Percentiles rank a stretch among this genome's conserved stretches.
phyloP scores from a whole-genome alignment of 2,888 invertebrate species.

The Melipona beecheii region DNA sequence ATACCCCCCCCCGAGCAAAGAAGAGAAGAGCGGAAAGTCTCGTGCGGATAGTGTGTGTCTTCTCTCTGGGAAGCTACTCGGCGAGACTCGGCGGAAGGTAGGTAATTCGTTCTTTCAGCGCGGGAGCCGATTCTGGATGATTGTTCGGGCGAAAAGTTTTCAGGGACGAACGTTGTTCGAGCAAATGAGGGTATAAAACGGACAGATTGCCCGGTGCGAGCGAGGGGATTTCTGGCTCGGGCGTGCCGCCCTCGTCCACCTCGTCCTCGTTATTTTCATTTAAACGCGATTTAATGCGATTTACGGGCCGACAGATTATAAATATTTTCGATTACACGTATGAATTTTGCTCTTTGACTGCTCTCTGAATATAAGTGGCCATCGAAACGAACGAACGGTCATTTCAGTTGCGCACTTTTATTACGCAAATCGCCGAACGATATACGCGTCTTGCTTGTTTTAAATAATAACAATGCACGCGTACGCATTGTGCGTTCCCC shows the following conservation, averaged over 20 bases:
- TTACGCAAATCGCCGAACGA: constrained; percentile 4
- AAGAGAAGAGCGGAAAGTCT: neutral
- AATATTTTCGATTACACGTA: constrained; percentile 19
- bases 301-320: constrained; percentile 27
- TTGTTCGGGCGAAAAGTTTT: neutral
- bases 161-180: neutral
- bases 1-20: neutral
- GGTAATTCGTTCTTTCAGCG: neutral
- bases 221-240: constrained; percentile 5
- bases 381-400: neutral
- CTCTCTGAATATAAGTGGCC: neutral
- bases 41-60: neutral
- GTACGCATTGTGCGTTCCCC: neutral
- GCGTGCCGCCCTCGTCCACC: neutral
- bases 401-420: constrained; percentile 19
- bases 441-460: constrained; percentile 6
- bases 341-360: constrained; percentile 9
- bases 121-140: neutral
- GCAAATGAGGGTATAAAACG: neutral
- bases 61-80: neutral
- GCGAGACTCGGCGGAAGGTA: neutral
- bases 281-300: constrained; percentile 27
- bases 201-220: neutral
- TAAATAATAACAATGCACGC: constrained; percentile 11
- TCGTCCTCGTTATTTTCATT: constrained; percentile 21